These are phyloP conservation scores for Cyclargus thomasi DNA, from an alignment of 1,140 invertebrate species.

Conservation along the genomic window DNA sequence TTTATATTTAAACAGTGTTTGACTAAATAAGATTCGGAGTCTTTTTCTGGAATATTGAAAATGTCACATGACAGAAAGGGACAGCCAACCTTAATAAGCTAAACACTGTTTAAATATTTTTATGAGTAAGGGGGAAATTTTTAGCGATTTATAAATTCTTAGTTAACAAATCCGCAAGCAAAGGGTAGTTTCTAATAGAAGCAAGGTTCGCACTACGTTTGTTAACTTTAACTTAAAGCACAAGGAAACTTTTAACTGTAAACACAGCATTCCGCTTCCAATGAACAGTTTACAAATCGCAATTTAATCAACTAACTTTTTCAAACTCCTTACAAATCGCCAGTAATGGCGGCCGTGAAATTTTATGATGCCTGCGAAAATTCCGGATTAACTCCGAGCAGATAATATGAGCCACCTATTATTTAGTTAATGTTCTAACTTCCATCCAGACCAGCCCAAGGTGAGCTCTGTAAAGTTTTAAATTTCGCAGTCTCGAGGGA, in stretches of 20 bases:
- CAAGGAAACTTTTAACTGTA: background rate
- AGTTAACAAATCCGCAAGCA: no score
- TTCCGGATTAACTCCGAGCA: constrained; percentile 33
- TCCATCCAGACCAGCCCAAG: constrained; percentile 28
- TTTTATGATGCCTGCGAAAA: constrained; percentile 25
- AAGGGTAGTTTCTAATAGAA: no score
- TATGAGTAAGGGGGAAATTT: no score
- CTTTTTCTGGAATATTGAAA: no score
- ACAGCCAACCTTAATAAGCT: no score
- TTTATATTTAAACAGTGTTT: no score
- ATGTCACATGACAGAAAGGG: no score
- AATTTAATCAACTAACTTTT: background rate
- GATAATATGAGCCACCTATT: constrained; percentile 35
- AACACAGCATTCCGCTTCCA: background rate
- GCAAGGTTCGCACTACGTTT: no score
- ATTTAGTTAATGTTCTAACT: constrained; percentile 37
- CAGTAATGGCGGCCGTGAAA: background rate
- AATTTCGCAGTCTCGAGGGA: constrained; percentile 1
- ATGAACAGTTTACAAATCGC: background rate
- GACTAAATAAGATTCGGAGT: no score
- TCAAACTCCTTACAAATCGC: background rate
- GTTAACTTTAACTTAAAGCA: no score
- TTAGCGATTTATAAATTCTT: no score
- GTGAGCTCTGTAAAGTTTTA: constrained; percentile 19
- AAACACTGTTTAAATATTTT: no score